These are phyloP conservation scores for Hypotaenidia okinawae DNA, from an alignment of 2,797 vertebrate genomes.

Conservation along the genomic window DNA sequence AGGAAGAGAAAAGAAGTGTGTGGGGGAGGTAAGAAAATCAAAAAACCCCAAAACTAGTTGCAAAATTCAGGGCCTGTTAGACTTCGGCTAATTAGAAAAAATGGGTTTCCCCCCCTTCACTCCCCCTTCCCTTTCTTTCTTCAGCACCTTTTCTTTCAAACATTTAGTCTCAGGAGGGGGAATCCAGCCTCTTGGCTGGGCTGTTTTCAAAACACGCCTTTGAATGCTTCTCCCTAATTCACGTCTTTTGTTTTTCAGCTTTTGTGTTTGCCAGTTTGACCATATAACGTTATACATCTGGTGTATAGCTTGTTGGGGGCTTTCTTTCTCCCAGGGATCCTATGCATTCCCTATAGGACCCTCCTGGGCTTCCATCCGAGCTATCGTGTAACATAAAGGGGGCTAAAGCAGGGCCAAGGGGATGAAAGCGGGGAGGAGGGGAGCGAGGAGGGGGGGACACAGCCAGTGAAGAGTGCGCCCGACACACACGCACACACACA, in stretches of 20 bases:
- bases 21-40: rapidly evolving
- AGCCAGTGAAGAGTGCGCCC: slow-evolving; percentile 63
- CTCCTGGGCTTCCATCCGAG: slow-evolving; percentile 89
- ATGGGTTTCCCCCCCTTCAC: slow-evolving; percentile 82
- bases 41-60: slow-evolving; percentile 80
- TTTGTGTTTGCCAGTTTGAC: slow-evolving; percentile 99
- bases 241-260: slow-evolving; percentile 93
- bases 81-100: slow-evolving; percentile 98
- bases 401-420: slow-evolving; percentile 82
- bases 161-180: slow-evolving; percentile 88
- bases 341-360: slow-evolving; percentile 83
- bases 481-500: slow-evolving; percentile 26
- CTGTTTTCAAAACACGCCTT: slow-evolving; percentile 99
- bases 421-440: slow-evolving; percentile 66
- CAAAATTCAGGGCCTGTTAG: slow-evolving; percentile 90
- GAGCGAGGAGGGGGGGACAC: neutral
- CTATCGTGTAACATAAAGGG: slow-evolving; percentile 91
- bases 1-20: neutral
- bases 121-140: slow-evolving; percentile 78
- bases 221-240: slow-evolving; percentile 98
- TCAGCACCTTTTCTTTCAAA: slow-evolving; percentile 86
- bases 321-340: slow-evolving; percentile 90
- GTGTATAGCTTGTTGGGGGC: slow-evolving; percentile 93
- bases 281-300: slow-evolving; percentile 99
- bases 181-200: slow-evolving; percentile 93